Percentiles rank a stretch among this genome's conserved stretches.
Evolutionary conservation across 1,140 invertebrate genomes (phyloP).

Genomic region (Drosophila serrata): DNA sequence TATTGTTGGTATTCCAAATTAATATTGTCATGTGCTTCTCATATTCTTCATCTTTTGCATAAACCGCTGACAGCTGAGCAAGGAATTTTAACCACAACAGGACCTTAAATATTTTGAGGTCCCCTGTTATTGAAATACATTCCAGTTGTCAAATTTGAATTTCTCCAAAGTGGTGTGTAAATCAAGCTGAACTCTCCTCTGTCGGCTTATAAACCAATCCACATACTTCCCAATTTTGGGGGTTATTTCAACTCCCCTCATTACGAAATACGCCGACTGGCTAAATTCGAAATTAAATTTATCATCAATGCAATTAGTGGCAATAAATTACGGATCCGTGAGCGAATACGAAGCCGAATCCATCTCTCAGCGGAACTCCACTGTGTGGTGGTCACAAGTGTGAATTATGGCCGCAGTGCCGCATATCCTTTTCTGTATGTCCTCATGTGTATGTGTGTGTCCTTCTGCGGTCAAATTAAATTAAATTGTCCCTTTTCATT

Average conservation of each 20-base stretch:
- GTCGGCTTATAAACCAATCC: constrained; percentile 34
- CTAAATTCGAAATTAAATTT: constrained; percentile 83
- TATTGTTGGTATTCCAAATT: background rate
- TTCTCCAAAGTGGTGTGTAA: constrained; percentile 53
- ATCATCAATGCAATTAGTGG: constrained; percentile 78
- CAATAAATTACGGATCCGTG: constrained; percentile 66
- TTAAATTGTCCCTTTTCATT: constrained; percentile 84
- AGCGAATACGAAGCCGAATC: constrained; percentile 4
- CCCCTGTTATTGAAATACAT: background rate
- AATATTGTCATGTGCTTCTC: constrained; percentile 7
- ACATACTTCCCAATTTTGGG: background rate
- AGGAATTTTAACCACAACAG: constrained; percentile 20
- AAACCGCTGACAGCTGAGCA: constrained; percentile 63
- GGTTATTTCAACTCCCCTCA: background rate
- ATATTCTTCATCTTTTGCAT: background rate
- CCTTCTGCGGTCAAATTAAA: constrained; percentile 75
- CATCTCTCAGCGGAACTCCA: constrained; percentile 9
- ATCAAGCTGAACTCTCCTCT: constrained; percentile 64
- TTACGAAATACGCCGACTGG: constrained; percentile 18
- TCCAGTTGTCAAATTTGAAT: constrained; percentile 18
- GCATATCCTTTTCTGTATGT: constrained; percentile 53
- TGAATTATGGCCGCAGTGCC: constrained; percentile 70
- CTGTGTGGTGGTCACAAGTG: constrained; percentile 71
- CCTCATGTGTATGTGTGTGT: constrained; percentile 35
- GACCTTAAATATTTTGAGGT: background rate